phyloP scores from a whole-genome alignment of 2,888 invertebrate genomes.

The Drosophila cognata region DNA sequence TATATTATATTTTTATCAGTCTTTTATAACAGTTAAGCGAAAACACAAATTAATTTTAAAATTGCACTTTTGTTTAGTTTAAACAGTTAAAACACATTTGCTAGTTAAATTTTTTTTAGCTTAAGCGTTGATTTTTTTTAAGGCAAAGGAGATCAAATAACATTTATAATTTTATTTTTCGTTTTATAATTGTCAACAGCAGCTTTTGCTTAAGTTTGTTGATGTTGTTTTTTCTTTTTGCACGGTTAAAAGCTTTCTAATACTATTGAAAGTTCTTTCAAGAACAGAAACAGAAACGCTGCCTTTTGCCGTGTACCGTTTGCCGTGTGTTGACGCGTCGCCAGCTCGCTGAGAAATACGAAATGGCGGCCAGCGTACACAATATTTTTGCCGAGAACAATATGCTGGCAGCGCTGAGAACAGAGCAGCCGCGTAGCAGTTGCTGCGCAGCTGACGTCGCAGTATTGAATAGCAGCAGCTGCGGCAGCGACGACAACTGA shows the following conservation, averaged over 20 bases:
- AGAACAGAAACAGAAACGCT: slow-evolving; percentile 42
- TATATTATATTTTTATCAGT: slow-evolving; percentile 46
- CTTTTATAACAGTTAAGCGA: slow-evolving; percentile 50
- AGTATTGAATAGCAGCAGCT: slow-evolving; percentile 32
- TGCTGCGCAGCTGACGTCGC: slow-evolving; percentile 38
- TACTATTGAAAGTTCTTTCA: slow-evolving; percentile 57
- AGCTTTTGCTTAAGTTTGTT: slow-evolving; percentile 34
- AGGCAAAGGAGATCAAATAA: slow-evolving; percentile 68
- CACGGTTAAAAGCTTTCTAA: slow-evolving; percentile 66
- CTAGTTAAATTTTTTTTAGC: slow-evolving; percentile 23
- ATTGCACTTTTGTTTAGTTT: slow-evolving; percentile 67
- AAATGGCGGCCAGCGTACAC: slow-evolving; percentile 61
- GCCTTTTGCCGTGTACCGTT: slow-evolving; percentile 44
- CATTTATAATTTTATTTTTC: slow-evolving; percentile 10
- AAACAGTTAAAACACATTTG: slow-evolving; percentile 31
- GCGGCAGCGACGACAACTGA: slow-evolving; percentile 29
- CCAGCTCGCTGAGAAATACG: slow-evolving; percentile 81
- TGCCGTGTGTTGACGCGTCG: slow-evolving; percentile 76
- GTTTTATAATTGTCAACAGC: slow-evolving; percentile 15
- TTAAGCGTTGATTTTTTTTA: slow-evolving; percentile 39
- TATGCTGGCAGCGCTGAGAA: slow-evolving; percentile 42
- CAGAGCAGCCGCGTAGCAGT: slow-evolving; percentile 10
- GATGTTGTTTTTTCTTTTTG: slow-evolving; percentile 9
- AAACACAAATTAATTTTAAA: slow-evolving; percentile 61
- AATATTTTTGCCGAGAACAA: slow-evolving; percentile 70